Conservation (phyloP, 2,113 vertebrate genomes). For the Strix uralensis region DNA sequence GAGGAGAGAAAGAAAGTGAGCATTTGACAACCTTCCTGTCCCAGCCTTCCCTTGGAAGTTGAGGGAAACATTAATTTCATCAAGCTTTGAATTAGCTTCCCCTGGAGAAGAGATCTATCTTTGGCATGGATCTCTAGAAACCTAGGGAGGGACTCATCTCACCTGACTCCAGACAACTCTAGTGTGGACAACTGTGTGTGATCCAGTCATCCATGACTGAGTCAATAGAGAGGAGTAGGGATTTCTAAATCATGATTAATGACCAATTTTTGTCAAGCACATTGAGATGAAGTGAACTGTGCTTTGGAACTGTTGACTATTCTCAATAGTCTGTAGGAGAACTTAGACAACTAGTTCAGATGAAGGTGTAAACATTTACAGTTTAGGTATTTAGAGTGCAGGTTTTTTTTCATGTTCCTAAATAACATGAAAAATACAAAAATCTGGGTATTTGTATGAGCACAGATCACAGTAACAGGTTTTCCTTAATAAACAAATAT, state of each 20-base stretch:
- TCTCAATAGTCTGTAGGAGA: background rate
- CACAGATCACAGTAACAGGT: background rate
- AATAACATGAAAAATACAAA: background rate
- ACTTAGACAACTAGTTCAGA: background rate
- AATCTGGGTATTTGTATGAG: background rate
- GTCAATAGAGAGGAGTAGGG: background rate
- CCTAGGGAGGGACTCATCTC: background rate
- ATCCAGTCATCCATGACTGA: background rate
- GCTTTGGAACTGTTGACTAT: background rate
- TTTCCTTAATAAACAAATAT: background rate
- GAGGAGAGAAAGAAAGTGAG: background rate
- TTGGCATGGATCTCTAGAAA: background rate
- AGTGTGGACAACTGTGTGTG: background rate
- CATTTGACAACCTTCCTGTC: background rate
- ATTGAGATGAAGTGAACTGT: background rate
- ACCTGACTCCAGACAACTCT: background rate
- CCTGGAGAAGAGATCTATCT: background rate
- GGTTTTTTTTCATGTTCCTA: background rate
- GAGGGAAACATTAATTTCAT: background rate
- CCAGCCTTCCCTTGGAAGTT: background rate
- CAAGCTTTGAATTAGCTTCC: background rate
- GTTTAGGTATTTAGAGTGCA: background rate
- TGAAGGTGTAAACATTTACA: background rate
- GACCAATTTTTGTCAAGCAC: background rate
- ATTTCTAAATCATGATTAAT: constrained; percentile 32